A percentile compares a stretch with the other conserved stretches of the same genome.
Evolutionary conservation across 1,140 invertebrate species (phyloP).

Genomic region (Drosophila pruinosa): DNA sequence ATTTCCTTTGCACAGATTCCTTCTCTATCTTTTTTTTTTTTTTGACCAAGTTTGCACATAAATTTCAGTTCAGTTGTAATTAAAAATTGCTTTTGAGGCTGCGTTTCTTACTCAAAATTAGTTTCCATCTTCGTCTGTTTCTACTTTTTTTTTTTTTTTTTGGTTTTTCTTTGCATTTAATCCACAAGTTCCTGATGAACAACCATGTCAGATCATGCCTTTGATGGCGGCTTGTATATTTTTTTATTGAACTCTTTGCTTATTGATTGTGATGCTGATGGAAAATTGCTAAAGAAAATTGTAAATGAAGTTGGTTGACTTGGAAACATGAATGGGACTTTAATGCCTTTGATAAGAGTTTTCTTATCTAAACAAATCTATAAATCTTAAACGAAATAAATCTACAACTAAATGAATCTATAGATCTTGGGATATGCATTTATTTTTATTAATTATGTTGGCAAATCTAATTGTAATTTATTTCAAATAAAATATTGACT

Average conservation of each 20-base stretch:
- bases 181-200: constrained; percentile 21
- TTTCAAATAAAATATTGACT: too few species aligned
- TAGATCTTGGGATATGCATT: too few species aligned
- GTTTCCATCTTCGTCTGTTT: constrained; percentile 40
- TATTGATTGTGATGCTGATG: constrained; percentile 8
- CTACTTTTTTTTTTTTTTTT: background rate
- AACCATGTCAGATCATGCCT: background rate
- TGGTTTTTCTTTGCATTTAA: constrained; percentile 15
- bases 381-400: too few species aligned
- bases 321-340: too few species aligned
- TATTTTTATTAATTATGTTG: too few species aligned
- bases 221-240: background rate
- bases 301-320: background rate
- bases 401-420: too few species aligned
- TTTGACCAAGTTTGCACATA: constrained; percentile 64
- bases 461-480: too few species aligned
- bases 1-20: constrained; percentile 80
- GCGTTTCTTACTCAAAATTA: constrained; percentile 68
- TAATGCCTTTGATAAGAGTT: too few species aligned
- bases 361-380: too few species aligned
- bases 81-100: constrained; percentile 74
- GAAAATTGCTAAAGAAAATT: background rate
- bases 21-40: constrained; percentile 29
- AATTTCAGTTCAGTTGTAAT: constrained; percentile 76
- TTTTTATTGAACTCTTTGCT: constrained; percentile 2